These are phyloP conservation scores for Portevinia maculata DNA, from an alignment of 2,888 invertebrate genomes.

Conservation along the genomic window DNA sequence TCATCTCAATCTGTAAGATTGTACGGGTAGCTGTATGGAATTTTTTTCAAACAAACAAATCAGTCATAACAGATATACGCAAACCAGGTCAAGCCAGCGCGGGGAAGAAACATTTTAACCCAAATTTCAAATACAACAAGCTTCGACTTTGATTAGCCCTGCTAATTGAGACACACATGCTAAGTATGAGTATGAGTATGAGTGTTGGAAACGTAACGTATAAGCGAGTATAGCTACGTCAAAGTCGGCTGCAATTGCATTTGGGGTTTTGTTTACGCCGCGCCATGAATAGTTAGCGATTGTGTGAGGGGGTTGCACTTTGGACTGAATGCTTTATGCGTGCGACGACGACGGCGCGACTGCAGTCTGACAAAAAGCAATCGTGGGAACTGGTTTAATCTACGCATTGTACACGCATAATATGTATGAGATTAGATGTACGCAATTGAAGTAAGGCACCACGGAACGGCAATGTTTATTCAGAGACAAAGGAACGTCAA, in stretches of 20 bases:
- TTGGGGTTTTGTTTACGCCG: constrained; percentile 39
- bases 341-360: constrained; percentile 36
- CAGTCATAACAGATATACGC: constrained; percentile 12
- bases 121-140: constrained; percentile 61
- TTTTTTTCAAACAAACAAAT: background rate
- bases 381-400: constrained; percentile 70
- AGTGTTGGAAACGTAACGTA: constrained; percentile 4
- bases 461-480: constrained; percentile 24
- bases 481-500: constrained; percentile 61
- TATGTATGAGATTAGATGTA: background rate
- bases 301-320: constrained; percentile 54
- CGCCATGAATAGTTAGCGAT: constrained; percentile 34
- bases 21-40: background rate
- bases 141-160: constrained; percentile 68
- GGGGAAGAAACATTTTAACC: constrained; percentile 63
- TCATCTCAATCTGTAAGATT: no score
- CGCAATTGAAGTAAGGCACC: constrained; percentile 8
- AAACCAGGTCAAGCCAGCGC: constrained; percentile 61
- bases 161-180: no score
- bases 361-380: constrained; percentile 3
- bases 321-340: constrained; percentile 60
- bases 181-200: no score
- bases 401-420: constrained; percentile 40
- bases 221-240: constrained; percentile 42
- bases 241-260: constrained; percentile 58